Percentiles rank a stretch among this genome's conserved stretches.
Evolutionary conservation across 2,888 invertebrate genomes (phyloP).

Genomic region (Drosophila mercatorum): DNA sequence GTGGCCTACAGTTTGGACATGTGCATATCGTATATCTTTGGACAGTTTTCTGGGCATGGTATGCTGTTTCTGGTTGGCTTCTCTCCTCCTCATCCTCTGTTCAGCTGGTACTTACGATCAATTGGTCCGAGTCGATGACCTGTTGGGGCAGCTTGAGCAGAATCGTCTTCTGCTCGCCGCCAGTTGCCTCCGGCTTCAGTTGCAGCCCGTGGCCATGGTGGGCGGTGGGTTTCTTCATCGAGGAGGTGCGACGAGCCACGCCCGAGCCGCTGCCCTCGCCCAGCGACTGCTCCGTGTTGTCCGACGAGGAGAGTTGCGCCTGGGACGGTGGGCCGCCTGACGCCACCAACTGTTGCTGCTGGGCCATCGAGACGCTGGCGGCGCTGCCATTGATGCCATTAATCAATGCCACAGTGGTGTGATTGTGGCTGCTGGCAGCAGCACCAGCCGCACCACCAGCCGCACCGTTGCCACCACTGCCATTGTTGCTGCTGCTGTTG

Average conservation of each 20-base stretch:
- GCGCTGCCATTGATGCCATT: slow-evolving; percentile 50
- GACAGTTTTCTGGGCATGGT: slow-evolving; percentile 16
- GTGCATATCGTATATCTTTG: slow-evolving; percentile 30
- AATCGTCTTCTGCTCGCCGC: slow-evolving; percentile 82
- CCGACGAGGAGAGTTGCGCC: slow-evolving; percentile 80
- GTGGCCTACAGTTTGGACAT: slow-evolving; percentile 11
- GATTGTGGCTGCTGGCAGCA: slow-evolving; percentile 19
- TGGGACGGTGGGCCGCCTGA: slow-evolving; percentile 6
- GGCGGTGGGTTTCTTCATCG: slow-evolving; percentile 74
- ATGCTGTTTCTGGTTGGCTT: background rate
- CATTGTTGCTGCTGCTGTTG: slow-evolving; percentile 19
- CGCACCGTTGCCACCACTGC: background rate
- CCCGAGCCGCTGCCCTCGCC: slow-evolving; percentile 50
- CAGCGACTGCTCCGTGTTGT: slow-evolving; percentile 83
- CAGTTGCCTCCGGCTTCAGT: slow-evolving; percentile 58
- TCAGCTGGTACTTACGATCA: slow-evolving; percentile 81
- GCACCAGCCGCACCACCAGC: background rate
- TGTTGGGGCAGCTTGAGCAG: slow-evolving; percentile 83
- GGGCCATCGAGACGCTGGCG: slow-evolving; percentile 36
- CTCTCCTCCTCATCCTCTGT: background rate
- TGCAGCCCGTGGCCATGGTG: slow-evolving; percentile 35
- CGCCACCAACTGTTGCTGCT: slow-evolving; percentile 18
- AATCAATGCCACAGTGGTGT: slow-evolving; percentile 32
- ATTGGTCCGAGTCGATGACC: slow-evolving; percentile 82
- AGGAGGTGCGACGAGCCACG: slow-evolving; percentile 64